These are phyloP conservation scores for Desoria tigrina DNA, from an alignment of 2,888 invertebrate species.

Conservation along the genomic window DNA sequence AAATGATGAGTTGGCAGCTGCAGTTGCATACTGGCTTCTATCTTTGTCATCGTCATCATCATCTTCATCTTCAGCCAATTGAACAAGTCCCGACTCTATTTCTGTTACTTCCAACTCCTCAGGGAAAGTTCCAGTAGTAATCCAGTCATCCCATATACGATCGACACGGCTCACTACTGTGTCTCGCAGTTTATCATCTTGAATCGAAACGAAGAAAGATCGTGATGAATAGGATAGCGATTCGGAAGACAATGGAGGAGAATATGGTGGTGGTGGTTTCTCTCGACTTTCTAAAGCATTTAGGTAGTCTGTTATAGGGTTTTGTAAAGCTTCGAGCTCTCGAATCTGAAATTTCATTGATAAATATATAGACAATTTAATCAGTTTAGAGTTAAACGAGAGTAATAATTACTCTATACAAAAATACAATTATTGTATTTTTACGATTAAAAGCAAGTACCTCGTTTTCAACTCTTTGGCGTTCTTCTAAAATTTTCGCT, in stretches of 20 bases:
- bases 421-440: not conserved
- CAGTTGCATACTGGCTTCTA: not conserved
- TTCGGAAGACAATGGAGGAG: slow-evolving; percentile 42
- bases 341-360: slow-evolving; percentile 31
- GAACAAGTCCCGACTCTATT: not conserved
- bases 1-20: slow-evolving; percentile 21
- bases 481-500: slow-evolving; percentile 14
- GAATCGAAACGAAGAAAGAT: slow-evolving; percentile 19
- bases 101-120: not conserved
- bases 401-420: too few relatives aligned
- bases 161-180: slow-evolving; percentile 18
- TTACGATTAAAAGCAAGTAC: slow-evolving; percentile 18
- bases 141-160: slow-evolving; percentile 26
- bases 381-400: too few relatives aligned
- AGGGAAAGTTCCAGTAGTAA: not conserved
- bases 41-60: not conserved
- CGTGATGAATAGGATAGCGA: slow-evolving; percentile 30
- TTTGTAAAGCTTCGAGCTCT: slow-evolving; percentile 29
- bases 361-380: not conserved
- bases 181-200: slow-evolving; percentile 16
- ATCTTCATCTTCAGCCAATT: slow-evolving; percentile 8
- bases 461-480: slow-evolving; percentile 38
- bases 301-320: slow-evolving; percentile 8
- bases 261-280: slow-evolving; percentile 49
- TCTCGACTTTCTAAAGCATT: slow-evolving; percentile 18